These are phyloP conservation scores for Synergus gifuensis DNA, from an alignment of 2,888 invertebrate genomes.

Conservation along the genomic window DNA sequence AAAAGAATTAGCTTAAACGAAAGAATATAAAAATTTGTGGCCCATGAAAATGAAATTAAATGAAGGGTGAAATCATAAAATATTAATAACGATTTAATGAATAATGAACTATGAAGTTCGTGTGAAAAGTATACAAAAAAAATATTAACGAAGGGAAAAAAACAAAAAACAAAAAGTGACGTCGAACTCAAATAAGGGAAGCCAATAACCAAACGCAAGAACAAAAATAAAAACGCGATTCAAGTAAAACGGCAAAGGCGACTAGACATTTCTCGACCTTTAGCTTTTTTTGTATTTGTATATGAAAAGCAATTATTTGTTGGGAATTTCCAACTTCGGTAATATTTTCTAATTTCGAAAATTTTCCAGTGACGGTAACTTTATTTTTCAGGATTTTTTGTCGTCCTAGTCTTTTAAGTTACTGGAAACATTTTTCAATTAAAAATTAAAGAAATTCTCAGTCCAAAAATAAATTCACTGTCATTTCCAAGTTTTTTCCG, in stretches of 20 bases:
- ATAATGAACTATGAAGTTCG: neutral
- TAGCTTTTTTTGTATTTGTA: too few relatives aligned
- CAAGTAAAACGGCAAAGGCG: conserved; percentile 20
- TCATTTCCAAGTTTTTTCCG: too few relatives aligned
- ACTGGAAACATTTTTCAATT: too few relatives aligned
- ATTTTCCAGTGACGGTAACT: too few relatives aligned
- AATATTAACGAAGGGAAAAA: neutral
- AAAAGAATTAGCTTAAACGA: neutral
- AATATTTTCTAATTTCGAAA: too few relatives aligned
- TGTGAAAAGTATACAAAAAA: conserved; percentile 43
- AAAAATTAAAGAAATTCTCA: too few relatives aligned
- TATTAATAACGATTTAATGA: too few relatives aligned
- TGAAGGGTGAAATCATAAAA: neutral
- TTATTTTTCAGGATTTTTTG: too few relatives aligned
- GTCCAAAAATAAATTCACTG: too few relatives aligned
- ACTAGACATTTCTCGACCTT: conserved; percentile 4
- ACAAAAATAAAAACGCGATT: conserved; percentile 34
- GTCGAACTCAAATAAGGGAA: conserved; percentile 76
- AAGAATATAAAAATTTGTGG: neutral
- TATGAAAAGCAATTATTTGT: too few relatives aligned
- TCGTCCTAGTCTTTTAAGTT: too few relatives aligned
- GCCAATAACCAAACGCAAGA: conserved; percentile 70
- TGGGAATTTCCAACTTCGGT: too few relatives aligned
- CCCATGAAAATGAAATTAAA: conserved; percentile 41
- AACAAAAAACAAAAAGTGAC: conserved; percentile 52